phyloP scores from a whole-genome alignment of 2,888 invertebrate genomes.

The Drosophila merina region DNA sequence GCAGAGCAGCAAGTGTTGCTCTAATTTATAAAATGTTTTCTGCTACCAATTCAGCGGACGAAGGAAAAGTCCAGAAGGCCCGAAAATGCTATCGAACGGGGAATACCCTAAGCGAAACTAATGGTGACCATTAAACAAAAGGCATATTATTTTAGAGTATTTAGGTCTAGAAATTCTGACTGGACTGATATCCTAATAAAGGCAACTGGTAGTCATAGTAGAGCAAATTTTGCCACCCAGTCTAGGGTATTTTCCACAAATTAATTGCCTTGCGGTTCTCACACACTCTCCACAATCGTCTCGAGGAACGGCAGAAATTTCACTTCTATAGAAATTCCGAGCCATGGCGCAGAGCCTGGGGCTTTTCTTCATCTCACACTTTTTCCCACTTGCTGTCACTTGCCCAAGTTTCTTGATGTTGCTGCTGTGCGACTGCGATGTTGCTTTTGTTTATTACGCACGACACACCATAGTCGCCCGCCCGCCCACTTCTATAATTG shows the following conservation, averaged over 20 bases:
- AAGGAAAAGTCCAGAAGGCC: not conserved
- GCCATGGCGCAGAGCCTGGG: constrained; percentile 50
- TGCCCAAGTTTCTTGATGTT: constrained; percentile 53
- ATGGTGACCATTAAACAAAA: no score
- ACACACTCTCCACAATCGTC: constrained; percentile 47
- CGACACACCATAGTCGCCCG: constrained; percentile 40
- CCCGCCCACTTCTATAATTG: constrained; percentile 70
- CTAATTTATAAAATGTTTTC: constrained; percentile 77
- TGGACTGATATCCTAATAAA: not conserved
- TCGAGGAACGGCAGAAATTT: constrained; percentile 72
- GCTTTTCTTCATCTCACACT: constrained; percentile 69
- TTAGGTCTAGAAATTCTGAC: not conserved
- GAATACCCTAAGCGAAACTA: not conserved
- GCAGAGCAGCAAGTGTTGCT: constrained; percentile 73
- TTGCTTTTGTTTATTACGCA: constrained; percentile 65
- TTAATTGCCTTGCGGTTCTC: constrained; percentile 77
- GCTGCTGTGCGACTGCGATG: constrained; percentile 41
- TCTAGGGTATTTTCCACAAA: constrained; percentile 67
- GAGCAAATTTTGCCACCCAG: not conserved
- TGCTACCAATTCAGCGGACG: constrained; percentile 60
- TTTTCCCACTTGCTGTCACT: constrained; percentile 62
- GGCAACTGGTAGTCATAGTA: no score
- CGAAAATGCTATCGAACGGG: not conserved
- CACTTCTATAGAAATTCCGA: constrained; percentile 79
- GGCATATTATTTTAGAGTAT: no score